phyloP scores from a whole-genome alignment of 2,113 vertebrate genomes.

The Ptilorrhoa leucosticta region DNA sequence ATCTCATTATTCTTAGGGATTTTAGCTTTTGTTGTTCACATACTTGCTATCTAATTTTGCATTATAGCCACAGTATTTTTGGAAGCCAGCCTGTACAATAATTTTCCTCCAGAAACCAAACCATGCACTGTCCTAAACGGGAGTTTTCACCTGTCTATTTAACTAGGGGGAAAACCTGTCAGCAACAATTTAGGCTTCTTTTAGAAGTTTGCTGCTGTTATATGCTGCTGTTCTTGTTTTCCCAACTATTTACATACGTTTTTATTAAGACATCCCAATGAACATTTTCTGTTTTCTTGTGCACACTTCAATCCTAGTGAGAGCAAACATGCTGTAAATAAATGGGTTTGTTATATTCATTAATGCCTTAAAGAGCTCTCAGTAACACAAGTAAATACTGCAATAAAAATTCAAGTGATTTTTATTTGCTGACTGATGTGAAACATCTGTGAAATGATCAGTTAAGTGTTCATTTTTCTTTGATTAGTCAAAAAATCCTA shows the following conservation, averaged over 20 bases:
- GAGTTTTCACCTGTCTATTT: neutral
- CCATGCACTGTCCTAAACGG: neutral
- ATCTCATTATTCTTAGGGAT: neutral
- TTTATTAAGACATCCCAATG: neutral
- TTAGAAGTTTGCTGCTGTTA: neutral
- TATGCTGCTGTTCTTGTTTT: neutral
- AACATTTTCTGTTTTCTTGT: neutral
- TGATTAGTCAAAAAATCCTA: neutral
- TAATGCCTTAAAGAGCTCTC: neutral
- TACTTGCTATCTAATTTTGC: neutral
- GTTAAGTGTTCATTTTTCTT: constrained; percentile 8
- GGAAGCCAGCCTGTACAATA: neutral
- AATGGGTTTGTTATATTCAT: neutral
- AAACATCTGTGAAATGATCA: neutral
- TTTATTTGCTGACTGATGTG: constrained; percentile 6
- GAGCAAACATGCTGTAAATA: neutral
- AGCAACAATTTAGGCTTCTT: neutral
- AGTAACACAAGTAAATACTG: neutral
- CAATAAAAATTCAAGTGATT: constrained; percentile 1
- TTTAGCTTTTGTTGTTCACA: neutral
- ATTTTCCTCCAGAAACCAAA: neutral
- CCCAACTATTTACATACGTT: neutral
- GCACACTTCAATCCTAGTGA: neutral
- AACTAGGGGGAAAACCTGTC: neutral
- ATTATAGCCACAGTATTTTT: neutral